Conservation (phyloP, 1,140 invertebrate species). For the Hylaeus volcanicus region DNA sequence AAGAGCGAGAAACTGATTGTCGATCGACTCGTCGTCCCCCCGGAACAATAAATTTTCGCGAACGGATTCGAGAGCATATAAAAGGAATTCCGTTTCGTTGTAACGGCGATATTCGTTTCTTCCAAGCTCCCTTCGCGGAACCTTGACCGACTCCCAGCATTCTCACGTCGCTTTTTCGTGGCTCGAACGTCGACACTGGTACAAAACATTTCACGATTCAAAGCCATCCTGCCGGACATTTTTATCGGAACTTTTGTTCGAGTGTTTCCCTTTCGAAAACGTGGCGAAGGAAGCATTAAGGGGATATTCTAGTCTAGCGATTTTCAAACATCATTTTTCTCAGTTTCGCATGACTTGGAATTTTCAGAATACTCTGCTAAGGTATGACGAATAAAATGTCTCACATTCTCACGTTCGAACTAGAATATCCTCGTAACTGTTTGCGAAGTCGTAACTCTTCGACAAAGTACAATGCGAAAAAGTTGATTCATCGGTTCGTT, state of each 20-base stretch:
- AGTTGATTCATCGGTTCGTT: not conserved
- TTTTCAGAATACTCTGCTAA: too few species aligned
- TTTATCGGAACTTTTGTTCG: constrained; percentile 4
- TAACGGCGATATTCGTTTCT: not conserved
- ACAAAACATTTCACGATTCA: not conserved
- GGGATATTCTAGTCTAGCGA: too few species aligned
- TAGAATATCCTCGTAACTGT: not conserved
- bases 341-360: too few species aligned
- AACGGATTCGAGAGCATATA: not conserved
- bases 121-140: not conserved
- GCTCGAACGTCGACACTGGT: constrained; percentile 2
- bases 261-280: not conserved
- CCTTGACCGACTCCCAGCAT: constrained; percentile 1
- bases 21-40: not conserved
- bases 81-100: not conserved
- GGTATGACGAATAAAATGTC: too few species aligned
- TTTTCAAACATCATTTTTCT: too few species aligned
- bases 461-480: not conserved
- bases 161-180: not conserved
- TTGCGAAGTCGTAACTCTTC: not conserved
- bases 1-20: not conserved
- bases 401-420: too few species aligned
- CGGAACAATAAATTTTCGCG: not conserved
- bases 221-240: not conserved
- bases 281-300: not conserved